Evolutionary conservation across 2,888 invertebrate species (phyloP).

Genomic region (Luperina testacea): DNA sequence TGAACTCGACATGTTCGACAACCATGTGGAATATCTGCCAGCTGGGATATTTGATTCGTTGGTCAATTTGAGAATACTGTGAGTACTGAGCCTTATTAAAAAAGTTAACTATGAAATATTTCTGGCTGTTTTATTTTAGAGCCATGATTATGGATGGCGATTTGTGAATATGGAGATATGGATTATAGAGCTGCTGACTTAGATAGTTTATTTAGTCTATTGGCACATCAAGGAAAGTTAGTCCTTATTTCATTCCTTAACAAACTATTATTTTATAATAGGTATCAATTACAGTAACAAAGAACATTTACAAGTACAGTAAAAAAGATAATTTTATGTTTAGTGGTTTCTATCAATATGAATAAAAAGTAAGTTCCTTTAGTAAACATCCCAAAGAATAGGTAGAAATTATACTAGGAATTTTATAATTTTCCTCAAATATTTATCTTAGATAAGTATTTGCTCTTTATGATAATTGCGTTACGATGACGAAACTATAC

Average conservation of each 20-base stretch:
- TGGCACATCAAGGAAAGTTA: not conserved
- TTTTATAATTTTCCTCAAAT: conserved; percentile 15
- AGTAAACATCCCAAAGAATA: too few species aligned
- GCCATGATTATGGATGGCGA: not conserved
- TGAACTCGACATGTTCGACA: conserved; percentile 93
- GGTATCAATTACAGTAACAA: not conserved
- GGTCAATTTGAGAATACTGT: conserved; percentile 91
- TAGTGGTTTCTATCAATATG: not conserved
- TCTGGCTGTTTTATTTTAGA: not conserved
- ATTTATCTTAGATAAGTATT: conserved; percentile 38
- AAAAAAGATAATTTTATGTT: not conserved
- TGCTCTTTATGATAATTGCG: conserved; percentile 9
- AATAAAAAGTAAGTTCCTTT: too few species aligned
- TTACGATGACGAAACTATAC: conserved; percentile 11
- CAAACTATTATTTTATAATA: not conserved
- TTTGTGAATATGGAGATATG: not conserved
- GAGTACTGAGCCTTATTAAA: conserved; percentile 76
- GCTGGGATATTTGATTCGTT: conserved; percentile 91
- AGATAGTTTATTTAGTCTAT: not conserved
- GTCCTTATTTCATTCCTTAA: not conserved
- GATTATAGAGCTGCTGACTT: not conserved
- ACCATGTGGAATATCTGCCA: conserved; percentile 92
- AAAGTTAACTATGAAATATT: not conserved
- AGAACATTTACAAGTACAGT: not conserved
- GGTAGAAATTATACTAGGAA: not conserved